Base-by-base conservation (phyloP, 53 echinoderm and acorn worm genomes). In the Temnopleurus reevesii region DNA sequence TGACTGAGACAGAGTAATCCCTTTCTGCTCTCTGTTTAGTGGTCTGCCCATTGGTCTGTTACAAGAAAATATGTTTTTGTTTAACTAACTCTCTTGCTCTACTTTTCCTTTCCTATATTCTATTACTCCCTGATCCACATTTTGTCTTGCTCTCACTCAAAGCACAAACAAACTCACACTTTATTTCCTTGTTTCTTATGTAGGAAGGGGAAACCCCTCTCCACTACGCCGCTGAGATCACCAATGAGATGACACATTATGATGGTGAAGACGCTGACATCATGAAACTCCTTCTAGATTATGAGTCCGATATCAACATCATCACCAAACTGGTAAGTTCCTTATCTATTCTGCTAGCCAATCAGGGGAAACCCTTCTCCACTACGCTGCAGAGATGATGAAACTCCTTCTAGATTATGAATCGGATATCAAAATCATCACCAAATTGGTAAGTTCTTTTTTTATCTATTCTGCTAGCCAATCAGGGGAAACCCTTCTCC, bases 191-290 rank as follows among this genome's bases (percentile, higher is more conserved):
- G 19, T 56, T 33, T 36, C n/a, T 51, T 21, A n/a, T n/a, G 0
- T 46, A 97, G 98, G 98, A 97, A 79, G 98, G 98, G 4, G 98
- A 97, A 59, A 92, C 98, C 13, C 98, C 98, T 23, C 89, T 97
- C 21, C 98, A 97, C 84, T 97, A 97, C 87, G 95, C 95, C 3
- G 95, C 95, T 80, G 98, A 97, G 87, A 93, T 97, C 90, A 95
- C 98, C 27, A 94, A 94, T 65, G 92, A 94, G 45, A 95, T 97
- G 95, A 91, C 91, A 33, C 98, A 97, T 33, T 94, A 94, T 58
- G 82, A 89, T n/a, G 92, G 80, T 54, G 98, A 97, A 64, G 98
- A 97, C 64, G 63, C 85, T 9, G 95, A 95, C 19, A 97, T 97
- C 25, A 92, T 97, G 90, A 84, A 85, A 12, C 89, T 91, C 27